These are phyloP conservation scores for Eupithecia abbreviata DNA, from an alignment of 2,888 invertebrate species.

Conservation along the genomic window DNA sequence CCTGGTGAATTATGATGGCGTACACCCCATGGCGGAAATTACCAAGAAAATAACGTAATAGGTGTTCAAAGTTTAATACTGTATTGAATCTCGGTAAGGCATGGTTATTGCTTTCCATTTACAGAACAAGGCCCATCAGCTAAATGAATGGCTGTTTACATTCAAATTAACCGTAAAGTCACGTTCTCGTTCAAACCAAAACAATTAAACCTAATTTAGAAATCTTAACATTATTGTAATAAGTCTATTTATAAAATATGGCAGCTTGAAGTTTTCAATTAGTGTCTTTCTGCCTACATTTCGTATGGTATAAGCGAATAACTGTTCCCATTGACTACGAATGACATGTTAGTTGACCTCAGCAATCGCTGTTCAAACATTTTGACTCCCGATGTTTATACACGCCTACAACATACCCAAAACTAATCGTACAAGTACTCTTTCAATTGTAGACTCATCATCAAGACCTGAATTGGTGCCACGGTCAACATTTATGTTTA, in stretches of 20 bases:
- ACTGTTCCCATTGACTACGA: conserved; percentile 48
- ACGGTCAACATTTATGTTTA: conserved; percentile 31
- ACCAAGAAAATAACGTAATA: conserved; percentile 18
- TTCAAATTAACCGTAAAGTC: conserved; percentile 28
- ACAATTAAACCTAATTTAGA: conserved; percentile 27
- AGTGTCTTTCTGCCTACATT: background rate
- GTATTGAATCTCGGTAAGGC: conserved; percentile 4
- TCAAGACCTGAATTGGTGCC: conserved; percentile 23
- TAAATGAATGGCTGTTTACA: conserved; percentile 31
- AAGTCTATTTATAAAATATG: conserved; percentile 19
- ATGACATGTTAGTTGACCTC: conserved; percentile 57
- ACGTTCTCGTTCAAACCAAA: conserved; percentile 29
- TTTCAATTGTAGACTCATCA: conserved; percentile 38
- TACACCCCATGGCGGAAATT: conserved; percentile 31
- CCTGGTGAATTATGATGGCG: conserved; percentile 51
- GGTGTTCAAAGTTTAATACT: conserved; percentile 16
- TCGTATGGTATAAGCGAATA: conserved; percentile 26
- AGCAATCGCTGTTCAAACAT: conserved; percentile 57
- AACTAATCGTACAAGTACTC: conserved; percentile 46
- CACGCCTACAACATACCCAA: conserved; percentile 60
- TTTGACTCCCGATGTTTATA: conserved; percentile 60
- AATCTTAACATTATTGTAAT: conserved; percentile 9
- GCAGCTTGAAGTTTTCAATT: background rate
- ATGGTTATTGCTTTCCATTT: conserved; percentile 29
- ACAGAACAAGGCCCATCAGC: conserved; percentile 30